Evolutionary conservation across 2,113 vertebrate genomes (phyloP), one percentile per base, ranked within the genome.

Genomic region (Percina caprodes): DNA sequence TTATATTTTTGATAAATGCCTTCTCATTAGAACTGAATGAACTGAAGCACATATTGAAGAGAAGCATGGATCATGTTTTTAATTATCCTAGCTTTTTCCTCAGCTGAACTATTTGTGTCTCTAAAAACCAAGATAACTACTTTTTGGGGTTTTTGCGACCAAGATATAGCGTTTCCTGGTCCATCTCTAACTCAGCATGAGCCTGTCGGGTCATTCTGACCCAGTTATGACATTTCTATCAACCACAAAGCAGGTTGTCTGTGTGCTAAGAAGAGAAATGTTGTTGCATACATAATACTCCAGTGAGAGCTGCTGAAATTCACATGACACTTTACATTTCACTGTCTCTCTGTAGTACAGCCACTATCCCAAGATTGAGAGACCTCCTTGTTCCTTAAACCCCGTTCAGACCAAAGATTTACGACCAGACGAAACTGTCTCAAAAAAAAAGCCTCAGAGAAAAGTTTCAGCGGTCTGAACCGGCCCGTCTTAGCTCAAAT

Each of bases 211-310:
- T 67, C 54, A 56, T 16, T 46, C 23, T 13, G 61, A 46, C 61
- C 23, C 61, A 76, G 35, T 24, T 54, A 5, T 15, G 26, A 69
- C 26, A 55, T 55, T 75, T 65, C 48, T 49, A 45, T 65, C 39
- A 65, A 63, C 19, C 21, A 45, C 49, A 65, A 19, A 77, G 45
- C 63, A 51, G 30, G 1, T 52, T n/a, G n/a, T 12, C 54, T 21
- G 9, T 46, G 15, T 39, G 30, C 19, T 12, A 35, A n/a, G 45
- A 77, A 35, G 18, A 35, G 18, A 12, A 54, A 54, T 19, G 58
- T 61, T 12, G 18, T 42, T 42, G 39, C 30, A 61, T 11, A 5
- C 21, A 21, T 61, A 35, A 61, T 61, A 13, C 18, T 18, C 18
- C 4, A 4, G 5, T 11, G n/a, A 55, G 52, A 55, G 52, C 11